Base-by-base conservation (phyloP, 2,797 vertebrate genomes). In the Bufotes viridis region DNA sequence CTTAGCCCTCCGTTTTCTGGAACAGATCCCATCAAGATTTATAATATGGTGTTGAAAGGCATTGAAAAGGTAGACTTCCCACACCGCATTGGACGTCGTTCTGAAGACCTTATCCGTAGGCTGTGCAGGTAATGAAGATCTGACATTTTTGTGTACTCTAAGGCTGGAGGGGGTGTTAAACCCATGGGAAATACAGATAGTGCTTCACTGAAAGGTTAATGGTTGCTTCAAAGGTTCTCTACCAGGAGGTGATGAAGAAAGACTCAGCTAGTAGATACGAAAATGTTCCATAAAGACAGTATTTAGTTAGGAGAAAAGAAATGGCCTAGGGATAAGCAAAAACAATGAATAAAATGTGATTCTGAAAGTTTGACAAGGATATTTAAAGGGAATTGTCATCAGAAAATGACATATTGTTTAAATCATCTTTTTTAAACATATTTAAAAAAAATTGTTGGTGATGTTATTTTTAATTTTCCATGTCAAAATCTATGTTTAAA, bases 21-120 rank as follows among this genome's bases (percentile, higher is more conserved):
- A 58, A 91, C 95, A 15, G 96, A 96, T 90, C 95, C 95, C 34
- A 96, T 96, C 78, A 95, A 95, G 91, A 95, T 96, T 90, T 96
- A 96, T 92, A 96, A 95, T 74, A 95, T 94, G 95, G 95, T 96
- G 80, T 94, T 96, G n/a, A 94, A 95, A 58, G 96, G 96, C 76
- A 95, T 96, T 49, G 96, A 96, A 88, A 96, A 95, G 87, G 95
- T 96, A 57, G 95, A 96, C 90, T 94, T 96, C 90, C 94, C 96
- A 24, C 96, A 95, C 84, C 93, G 91, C 78, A 95, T 96, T 70
- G 91, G 93, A 79, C 96, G 95, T 75, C 94, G 94, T 15, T 93
- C 96, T 49, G 95, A 96, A 11, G 96, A 96, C 90, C 94, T 96
- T 51, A 95, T 96, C 92, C 93, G 94, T 84, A 95, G 94, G 90